Evolutionary conservation across 2,888 invertebrate species (phyloP).

Genomic region (Podotricha telesiphe): DNA sequence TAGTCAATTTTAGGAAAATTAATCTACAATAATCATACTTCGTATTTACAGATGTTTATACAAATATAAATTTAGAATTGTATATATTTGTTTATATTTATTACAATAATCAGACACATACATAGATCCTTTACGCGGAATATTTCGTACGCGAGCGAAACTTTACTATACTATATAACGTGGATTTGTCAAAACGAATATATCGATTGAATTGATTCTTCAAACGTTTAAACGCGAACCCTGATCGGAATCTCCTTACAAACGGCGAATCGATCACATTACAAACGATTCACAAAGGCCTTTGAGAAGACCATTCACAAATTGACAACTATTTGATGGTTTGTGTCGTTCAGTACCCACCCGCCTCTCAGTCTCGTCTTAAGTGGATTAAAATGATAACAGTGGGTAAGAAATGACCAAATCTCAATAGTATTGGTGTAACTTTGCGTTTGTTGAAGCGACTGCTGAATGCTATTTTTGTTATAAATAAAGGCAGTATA

Average conservation of each 20-base stretch:
- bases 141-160: too few species aligned
- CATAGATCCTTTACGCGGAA: too few species aligned
- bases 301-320: conserved; percentile 13
- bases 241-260: not conserved
- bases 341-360: conserved; percentile 1
- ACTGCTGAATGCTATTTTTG: too few species aligned
- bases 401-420: conserved; percentile 10
- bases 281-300: conserved; percentile 14
- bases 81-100: too few species aligned
- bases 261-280: conserved; percentile 24
- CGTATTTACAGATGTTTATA: too few species aligned
- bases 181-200: not conserved
- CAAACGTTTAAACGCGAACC: not conserved
- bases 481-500: too few species aligned
- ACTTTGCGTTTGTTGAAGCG: too few species aligned
- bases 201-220: conserved; percentile 1
- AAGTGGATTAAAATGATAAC: conserved; percentile 34
- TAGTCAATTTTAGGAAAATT: too few species aligned
- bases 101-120: too few species aligned
- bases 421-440: not conserved
- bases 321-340: conserved; percentile 22
- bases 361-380: conserved; percentile 14
- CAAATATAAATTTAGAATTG: too few species aligned
- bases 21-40: too few species aligned
- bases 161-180: not conserved